Percentiles rank a stretch among this genome's conserved stretches.
phyloP scores from a whole-genome alignment of 1,140 invertebrate species.

The Drosophila pectinifera region DNA sequence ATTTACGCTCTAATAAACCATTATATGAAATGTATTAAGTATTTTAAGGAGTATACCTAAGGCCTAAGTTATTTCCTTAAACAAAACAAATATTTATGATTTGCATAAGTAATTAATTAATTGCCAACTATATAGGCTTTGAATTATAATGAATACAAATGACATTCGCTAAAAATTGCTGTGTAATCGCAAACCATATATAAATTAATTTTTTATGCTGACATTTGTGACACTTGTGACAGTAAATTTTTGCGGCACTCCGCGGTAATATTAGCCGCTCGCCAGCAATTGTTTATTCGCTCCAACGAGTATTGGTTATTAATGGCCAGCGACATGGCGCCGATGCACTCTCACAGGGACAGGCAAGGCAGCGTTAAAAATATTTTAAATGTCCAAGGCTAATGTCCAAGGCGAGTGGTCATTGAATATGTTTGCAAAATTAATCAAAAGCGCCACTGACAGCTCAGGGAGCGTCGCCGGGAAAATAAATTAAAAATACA shows the following conservation, averaged over 20 bases:
- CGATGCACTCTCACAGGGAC: background rate
- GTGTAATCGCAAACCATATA: background rate
- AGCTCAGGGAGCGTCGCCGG: conserved; percentile 40
- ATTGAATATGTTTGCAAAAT: conserved; percentile 55
- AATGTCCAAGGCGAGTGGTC: conserved; percentile 25
- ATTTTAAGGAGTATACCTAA: too few species aligned
- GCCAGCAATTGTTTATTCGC: conserved; percentile 11
- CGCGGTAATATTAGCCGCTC: background rate
- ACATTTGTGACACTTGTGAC: background rate
- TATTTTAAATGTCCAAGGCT: conserved; percentile 22
- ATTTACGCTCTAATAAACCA: too few species aligned
- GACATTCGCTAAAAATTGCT: background rate
- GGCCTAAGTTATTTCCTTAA: too few species aligned
- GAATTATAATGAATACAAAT: too few species aligned
- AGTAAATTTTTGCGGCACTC: background rate
- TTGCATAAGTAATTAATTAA: too few species aligned
- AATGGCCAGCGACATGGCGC: background rate
- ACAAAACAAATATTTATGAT: too few species aligned
- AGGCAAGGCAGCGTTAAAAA: conserved; percentile 4
- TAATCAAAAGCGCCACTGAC: conserved; percentile 33
- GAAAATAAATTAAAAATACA: conserved; percentile 76
- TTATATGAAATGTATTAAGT: too few species aligned
- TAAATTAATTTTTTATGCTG: background rate
- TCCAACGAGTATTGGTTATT: conserved; percentile 30
- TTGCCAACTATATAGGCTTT: too few species aligned